Evolutionary conservation across 37 sponge, comb jelly and placozoan species (phyloP).

Genomic region (Theonella swinhoei): DNA sequence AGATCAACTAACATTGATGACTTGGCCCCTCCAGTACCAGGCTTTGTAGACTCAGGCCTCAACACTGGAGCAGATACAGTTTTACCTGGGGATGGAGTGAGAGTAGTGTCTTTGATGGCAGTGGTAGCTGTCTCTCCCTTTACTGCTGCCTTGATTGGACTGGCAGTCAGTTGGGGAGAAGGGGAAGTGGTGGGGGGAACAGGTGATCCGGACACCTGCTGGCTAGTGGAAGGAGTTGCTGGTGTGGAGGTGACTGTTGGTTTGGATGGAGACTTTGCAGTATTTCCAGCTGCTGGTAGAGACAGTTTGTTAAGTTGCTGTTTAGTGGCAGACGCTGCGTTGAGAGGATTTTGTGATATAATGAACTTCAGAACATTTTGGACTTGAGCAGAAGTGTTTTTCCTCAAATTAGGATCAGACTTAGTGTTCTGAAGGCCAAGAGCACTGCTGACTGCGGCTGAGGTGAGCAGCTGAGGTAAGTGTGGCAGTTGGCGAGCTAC

Average conservation of each 20-base stretch:
- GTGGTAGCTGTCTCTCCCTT: not conserved
- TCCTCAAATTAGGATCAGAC: not conserved
- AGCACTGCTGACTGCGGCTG: slow-evolving; percentile 10
- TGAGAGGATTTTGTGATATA: slow-evolving; percentile 33
- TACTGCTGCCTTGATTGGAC: not conserved
- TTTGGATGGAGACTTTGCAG: not conserved
- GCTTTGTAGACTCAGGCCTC: not conserved
- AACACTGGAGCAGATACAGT: not conserved
- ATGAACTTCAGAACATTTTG: slow-evolving; percentile 48
- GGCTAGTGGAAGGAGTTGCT: not conserved
- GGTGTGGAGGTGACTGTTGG: not conserved
- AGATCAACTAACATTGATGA: not conserved
- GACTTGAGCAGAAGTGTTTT: slow-evolving; percentile 15
- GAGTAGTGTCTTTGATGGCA: not conserved
- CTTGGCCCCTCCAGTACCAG: not conserved
- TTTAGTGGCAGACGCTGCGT: not conserved
- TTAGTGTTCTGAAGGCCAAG: not conserved
- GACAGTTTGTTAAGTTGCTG: not conserved
- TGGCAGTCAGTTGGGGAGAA: not conserved
- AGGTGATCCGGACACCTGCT: too few relatives aligned
- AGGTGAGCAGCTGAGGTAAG: slow-evolving; percentile 33
- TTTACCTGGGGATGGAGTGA: not conserved
- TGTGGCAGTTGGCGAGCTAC: slow-evolving; percentile 22
- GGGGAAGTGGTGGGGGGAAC: not conserved
- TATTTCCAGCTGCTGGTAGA: not conserved